phyloP scores from a whole-genome alignment of 1,140 invertebrate genomes.

The Gryllus bimaculatus region DNA sequence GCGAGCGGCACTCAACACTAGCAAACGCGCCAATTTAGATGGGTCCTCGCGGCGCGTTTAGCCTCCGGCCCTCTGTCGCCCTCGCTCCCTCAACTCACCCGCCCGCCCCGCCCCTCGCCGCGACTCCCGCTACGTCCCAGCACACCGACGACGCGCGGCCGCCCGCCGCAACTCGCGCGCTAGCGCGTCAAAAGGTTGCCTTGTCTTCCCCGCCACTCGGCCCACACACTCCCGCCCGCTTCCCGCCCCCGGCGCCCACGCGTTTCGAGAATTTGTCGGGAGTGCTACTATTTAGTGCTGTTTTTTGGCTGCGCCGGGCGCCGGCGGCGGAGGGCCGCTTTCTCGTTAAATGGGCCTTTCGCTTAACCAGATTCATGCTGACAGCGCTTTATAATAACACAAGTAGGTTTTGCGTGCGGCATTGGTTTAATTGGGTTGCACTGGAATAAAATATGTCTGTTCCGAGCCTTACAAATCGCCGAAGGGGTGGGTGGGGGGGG shows the following conservation, averaged over 20 bases:
- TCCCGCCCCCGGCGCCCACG: too few species aligned
- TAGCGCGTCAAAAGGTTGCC: not conserved
- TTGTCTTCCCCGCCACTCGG: too few species aligned
- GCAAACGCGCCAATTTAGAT: conserved; percentile 3
- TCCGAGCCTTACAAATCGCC: not conserved
- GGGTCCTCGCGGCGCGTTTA: not conserved
- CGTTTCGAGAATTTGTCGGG: not conserved
- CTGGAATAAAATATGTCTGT: not conserved
- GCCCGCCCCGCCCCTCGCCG: too few species aligned
- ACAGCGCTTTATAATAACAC: not conserved
- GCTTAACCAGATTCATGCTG: not conserved
- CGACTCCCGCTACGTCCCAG: too few species aligned
- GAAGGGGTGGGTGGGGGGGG: too few species aligned
- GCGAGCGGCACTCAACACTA: not conserved
- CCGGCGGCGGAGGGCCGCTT: not conserved
- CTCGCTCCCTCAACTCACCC: too few species aligned
- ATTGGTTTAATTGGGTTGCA: not conserved
- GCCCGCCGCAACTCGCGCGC: too few species aligned
- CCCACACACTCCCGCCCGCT: too few species aligned
- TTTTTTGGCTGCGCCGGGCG: not conserved
- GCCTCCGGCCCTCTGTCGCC: not conserved
- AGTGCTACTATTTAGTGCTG: not conserved
- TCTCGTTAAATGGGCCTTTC: not conserved
- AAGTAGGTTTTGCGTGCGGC: not conserved
- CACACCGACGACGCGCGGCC: too few species aligned